Evolutionary conservation across 2,888 invertebrate genomes (phyloP), one percentile per base, ranked within the genome.

Genomic region (Drosophila emarginata): DNA sequence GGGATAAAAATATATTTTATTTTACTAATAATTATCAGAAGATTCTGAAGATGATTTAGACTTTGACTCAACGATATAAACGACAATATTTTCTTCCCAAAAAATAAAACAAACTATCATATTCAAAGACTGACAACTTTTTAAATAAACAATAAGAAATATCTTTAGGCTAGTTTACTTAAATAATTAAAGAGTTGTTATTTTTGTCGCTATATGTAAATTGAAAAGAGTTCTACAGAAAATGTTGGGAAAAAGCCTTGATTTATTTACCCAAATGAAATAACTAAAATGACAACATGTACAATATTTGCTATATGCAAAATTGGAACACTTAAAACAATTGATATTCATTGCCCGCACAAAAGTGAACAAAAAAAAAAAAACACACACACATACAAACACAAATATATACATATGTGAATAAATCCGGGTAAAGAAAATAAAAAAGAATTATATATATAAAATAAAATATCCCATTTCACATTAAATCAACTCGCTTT

Each of bases 401-500:
- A 50, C 45, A 69, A 26, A 37, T 9, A 18, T 23, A 40, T 60
- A 64, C 57, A 37, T 64, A 60, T 59, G 74, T 60, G 75, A 69
- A 73, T 72, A 53, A 70, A 77, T 65, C 65, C 21, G 45, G 7
- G 52, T 45, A 73, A 63, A 59, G 45, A 36, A 32, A 11, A 53
- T 40, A 32, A 61, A 56, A 75, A 65, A 61, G 59, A 67, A 57
- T 32, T 32, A 32, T 32, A 32, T 9, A 57, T 67, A 83, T 77
- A 83, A 67, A 76, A 70, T 32, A 72, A n/a, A n/a, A n/a, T 72
- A 72, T 72, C 76, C 76, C 76, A 70, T 67, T 79, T 61, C 56
- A 64, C 71, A 78, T 85, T 79, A 80, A 81, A 81, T 81, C 85
- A 78, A 67, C 67, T 59, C 67, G 51, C 40, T 67, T 61, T 72